Conservation (phyloP, 2,113 vertebrate species). For the Carlito syrichta region DNA sequence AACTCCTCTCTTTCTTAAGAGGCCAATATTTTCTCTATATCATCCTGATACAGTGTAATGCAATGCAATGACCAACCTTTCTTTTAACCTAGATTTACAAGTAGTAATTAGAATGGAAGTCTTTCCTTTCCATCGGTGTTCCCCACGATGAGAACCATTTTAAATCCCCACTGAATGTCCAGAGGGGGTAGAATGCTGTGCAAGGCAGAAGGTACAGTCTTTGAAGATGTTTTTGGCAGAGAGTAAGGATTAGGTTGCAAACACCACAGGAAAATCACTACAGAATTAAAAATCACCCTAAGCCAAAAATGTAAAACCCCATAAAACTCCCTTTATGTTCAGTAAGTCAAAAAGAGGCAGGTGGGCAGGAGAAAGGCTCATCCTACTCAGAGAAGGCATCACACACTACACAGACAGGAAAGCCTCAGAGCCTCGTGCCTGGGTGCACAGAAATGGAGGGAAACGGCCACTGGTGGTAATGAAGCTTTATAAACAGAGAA, state of each 20-base stretch:
- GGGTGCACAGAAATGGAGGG: background rate
- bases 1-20: background rate
- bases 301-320: background rate
- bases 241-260: background rate
- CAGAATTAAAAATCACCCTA: background rate
- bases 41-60: too few relatives aligned
- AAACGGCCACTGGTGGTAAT: background rate
- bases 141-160: too few relatives aligned
- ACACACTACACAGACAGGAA: background rate
- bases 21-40: accelerated
- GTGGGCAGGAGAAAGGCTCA: background rate
- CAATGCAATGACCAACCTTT: background rate
- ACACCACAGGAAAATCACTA: background rate
- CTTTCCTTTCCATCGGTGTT: background rate
- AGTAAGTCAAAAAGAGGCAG: background rate
- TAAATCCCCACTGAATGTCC: background rate
- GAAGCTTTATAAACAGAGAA: background rate
- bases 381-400: background rate
- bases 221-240: background rate
- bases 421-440: accelerated
- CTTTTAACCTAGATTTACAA: background rate
- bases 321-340: background rate
- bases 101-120: background rate
- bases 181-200: background rate
- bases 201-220: background rate